A percentile compares a stretch with the other conserved stretches of the same genome.
Evolutionary conservation across 2,888 invertebrate genomes (phyloP).

Genomic region (Heliconius ethilla): DNA sequence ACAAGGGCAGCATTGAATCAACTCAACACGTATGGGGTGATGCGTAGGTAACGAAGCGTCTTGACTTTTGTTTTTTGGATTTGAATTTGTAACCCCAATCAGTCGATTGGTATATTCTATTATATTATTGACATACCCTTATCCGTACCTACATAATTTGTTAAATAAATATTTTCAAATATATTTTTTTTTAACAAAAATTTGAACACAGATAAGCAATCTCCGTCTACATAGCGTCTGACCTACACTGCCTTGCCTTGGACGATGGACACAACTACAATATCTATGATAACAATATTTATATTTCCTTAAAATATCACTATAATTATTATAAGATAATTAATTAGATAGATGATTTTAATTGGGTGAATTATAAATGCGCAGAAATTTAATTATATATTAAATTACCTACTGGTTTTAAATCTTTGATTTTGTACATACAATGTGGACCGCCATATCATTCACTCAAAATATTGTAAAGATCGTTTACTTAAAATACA

Average conservation of each 20-base stretch:
- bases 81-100: too few relatives aligned
- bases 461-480: too few relatives aligned
- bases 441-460: background rate
- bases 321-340: constrained; percentile 3
- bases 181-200: background rate
- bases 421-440: background rate
- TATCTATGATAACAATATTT: constrained; percentile 38
- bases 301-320: constrained; percentile 30
- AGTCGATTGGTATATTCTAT: too few relatives aligned
- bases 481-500: background rate
- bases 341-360: background rate
- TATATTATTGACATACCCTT: background rate
- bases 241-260: constrained; percentile 54
- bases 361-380: background rate
- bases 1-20: too few relatives aligned
- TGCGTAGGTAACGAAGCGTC: background rate
- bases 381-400: background rate
- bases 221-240: constrained; percentile 58
- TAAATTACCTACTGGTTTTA: background rate
- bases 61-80: background rate
- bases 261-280: constrained; percentile 45
- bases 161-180: background rate
- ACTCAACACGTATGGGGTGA: too few relatives aligned
- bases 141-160: background rate
- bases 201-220: constrained; percentile 46